Evolutionary conservation across 2,113 vertebrate genomes (phyloP).

Genomic region (Glaucidium brasilianum): DNA sequence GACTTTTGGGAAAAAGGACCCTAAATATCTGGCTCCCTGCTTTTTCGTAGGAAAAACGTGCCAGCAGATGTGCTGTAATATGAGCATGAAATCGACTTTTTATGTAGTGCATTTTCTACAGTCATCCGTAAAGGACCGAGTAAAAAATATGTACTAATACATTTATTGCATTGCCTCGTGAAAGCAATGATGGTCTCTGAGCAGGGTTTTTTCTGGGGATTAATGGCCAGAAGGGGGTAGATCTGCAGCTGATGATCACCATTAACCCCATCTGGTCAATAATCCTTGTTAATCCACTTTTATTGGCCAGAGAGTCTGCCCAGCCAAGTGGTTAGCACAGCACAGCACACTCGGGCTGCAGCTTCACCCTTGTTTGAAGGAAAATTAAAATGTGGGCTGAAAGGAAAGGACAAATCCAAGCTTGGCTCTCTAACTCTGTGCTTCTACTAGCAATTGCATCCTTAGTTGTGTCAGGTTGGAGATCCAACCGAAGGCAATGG

Average conservation of each 20-base stretch:
- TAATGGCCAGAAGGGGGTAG: conserved; percentile 49
- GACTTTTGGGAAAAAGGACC: background rate
- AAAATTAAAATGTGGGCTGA: background rate
- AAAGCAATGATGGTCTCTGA: background rate
- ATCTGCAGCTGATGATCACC: conserved; percentile 54
- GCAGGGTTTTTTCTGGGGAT: background rate
- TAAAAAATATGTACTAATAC: background rate
- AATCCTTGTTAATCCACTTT: conserved; percentile 63
- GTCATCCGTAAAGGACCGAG: background rate
- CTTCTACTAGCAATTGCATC: background rate
- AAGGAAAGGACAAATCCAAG: background rate
- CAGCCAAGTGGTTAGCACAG: background rate
- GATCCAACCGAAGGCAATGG: rapidly evolving
- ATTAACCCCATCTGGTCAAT: conserved; percentile 66
- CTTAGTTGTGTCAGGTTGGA: background rate
- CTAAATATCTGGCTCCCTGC: background rate
- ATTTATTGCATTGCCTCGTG: background rate
- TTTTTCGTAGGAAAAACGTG: background rate
- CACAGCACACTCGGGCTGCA: background rate
- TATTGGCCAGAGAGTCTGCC: conserved; percentile 32
- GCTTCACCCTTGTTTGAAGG: background rate
- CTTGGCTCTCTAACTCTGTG: background rate
- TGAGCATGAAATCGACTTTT: background rate
- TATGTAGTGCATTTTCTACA: background rate
- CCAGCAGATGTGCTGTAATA: background rate